Conservation (phyloP, 1,140 invertebrate genomes). For the Teleogryllus occipitalis region DNA sequence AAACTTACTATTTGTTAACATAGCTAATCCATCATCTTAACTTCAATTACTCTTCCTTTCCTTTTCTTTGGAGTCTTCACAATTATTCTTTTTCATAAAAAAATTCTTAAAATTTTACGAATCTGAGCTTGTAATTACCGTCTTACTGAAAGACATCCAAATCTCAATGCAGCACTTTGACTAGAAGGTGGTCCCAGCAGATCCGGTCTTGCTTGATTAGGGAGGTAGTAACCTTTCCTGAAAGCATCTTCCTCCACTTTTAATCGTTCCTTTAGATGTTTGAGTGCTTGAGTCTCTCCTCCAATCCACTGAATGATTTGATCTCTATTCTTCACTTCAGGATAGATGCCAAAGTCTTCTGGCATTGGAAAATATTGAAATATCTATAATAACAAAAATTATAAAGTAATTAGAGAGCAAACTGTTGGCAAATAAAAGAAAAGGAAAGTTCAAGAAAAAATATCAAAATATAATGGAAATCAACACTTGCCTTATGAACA, state of each 20-base stretch:
- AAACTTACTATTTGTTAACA: no score
- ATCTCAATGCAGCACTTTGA: conserved; percentile 57
- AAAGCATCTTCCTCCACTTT: conserved; percentile 51
- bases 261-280: conserved; percentile 43
- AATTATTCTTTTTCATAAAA: conserved; percentile 6
- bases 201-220: conserved; percentile 60
- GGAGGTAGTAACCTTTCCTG: conserved; percentile 47
- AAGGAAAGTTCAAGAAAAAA: neutral
- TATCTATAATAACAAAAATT: conserved; percentile 28
- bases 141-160: conserved; percentile 54
- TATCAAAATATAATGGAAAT: no score
- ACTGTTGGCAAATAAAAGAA: neutral
- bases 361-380: conserved; percentile 38
- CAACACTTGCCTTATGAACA: no score
- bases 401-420: neutral
- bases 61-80: neutral
- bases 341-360: conserved; percentile 48
- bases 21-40: no score
- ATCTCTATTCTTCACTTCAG: conserved; percentile 37
- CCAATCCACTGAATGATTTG: conserved; percentile 48
- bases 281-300: conserved; percentile 57
- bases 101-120: neutral
- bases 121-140: conserved; percentile 32
- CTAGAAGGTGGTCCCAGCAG: conserved; percentile 56
- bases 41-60: no score